phyloP scores from a whole-genome alignment of 1,140 invertebrate species.

The Acromyrmex echinatior region DNA sequence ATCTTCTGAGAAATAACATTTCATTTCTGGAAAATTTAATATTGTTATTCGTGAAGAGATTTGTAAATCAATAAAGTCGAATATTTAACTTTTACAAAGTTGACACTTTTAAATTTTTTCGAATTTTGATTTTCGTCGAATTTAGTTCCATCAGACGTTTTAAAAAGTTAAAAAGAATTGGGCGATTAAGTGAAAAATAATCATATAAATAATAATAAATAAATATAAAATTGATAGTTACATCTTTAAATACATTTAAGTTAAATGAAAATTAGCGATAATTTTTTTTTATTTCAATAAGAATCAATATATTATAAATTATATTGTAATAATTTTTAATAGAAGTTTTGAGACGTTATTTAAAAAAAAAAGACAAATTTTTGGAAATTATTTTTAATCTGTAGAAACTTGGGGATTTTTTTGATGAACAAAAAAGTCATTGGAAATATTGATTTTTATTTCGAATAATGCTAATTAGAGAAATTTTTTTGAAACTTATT shows the following conservation, averaged over 20 bases:
- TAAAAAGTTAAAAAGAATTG: not conserved
- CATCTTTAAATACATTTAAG: not conserved
- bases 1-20: not conserved
- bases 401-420: not conserved
- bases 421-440: not conserved
- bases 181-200: not conserved
- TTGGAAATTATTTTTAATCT: not conserved
- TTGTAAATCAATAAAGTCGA: not conserved
- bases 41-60: not conserved
- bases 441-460: not conserved
- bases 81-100: not conserved
- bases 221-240: not conserved
- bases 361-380: not conserved
- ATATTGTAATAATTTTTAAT: too few species aligned
- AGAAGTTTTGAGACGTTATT: not conserved
- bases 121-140: not conserved
- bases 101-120: not conserved
- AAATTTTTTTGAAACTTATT: not conserved
- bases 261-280: not conserved
- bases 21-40: not conserved
- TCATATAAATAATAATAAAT: not conserved
- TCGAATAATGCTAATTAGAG: not conserved
- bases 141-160: not conserved
- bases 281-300: not conserved
- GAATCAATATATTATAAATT: not conserved